Evolutionary conservation across 1,140 invertebrate species (phyloP), one percentile per base, ranked within the genome.

Genomic region (Megalopta genalis): DNA sequence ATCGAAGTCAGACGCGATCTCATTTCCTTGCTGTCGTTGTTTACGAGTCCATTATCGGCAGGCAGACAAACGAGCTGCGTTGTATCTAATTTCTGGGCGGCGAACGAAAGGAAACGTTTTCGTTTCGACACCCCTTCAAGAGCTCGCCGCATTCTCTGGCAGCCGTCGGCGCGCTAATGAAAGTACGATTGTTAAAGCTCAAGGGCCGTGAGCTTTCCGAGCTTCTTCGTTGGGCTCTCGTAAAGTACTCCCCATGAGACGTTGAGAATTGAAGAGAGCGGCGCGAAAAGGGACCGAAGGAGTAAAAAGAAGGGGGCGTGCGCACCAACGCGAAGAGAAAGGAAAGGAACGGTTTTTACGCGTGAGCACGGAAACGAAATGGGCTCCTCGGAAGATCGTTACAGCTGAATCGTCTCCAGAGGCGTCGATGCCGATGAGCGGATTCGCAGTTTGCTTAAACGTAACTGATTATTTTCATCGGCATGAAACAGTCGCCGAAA

Each of bases 141-240:
- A 37, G 76, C 66, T 62, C 6, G 39, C 59, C 57, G 72, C 57
- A 72, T 80, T 79, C 68, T 69, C 79, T 81, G 49, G 65, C 46
- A 78, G 66, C 64, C 81, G 85, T 64, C 80, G 81, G 80, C 86
- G 87, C 87, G 87, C 88, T 91, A 91, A 90, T 91, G 89, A 90
- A 91, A 90, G 88, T 86, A 88, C 87, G 89, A 89, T 85, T 88
- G 87, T 90, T 90, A 89, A 88, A 88, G 82, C 81, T 86, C 68
- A 86, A 90, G 87, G 80, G 85, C 85, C 82, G 67, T 78, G 82
- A 86, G 86, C 75, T 88, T 80, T 75, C 82, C 23, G 72, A 77
- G 87, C 75, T 89, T 80, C 85, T 88, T 87, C 87, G 87, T 81
- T 80, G 69, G 72, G 57, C 63, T 86, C 81, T 87, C 84, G 81